Evolutionary conservation across 1,140 invertebrate genomes (phyloP).

Genomic region (Mycetomoellerius zeteki): DNA sequence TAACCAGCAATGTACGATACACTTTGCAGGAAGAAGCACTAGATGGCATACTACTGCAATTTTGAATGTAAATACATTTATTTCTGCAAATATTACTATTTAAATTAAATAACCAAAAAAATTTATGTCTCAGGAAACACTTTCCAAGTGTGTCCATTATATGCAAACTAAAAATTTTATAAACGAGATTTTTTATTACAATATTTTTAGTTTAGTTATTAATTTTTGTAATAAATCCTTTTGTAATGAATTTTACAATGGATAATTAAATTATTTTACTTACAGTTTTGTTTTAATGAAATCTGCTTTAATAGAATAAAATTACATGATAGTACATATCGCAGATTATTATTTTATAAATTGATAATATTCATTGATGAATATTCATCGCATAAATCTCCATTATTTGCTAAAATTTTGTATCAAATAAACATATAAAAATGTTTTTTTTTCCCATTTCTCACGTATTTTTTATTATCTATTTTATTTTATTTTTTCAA

Average conservation of each 20-base stretch:
- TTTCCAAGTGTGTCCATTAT: not conserved
- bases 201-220: not conserved
- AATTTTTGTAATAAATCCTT: not conserved
- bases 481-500: no score
- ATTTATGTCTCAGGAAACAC: not conserved
- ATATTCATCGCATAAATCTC: no score
- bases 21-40: not conserved
- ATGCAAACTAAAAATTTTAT: not conserved
- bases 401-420: no score
- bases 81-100: not conserved
- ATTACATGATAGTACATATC: not conserved
- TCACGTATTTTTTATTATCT: no score
- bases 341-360: no score
- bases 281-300: not conserved
- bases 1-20: not conserved
- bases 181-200: not conserved
- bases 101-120: not conserved
- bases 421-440: no score
- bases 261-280: no score
- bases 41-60: slow-evolving; percentile 8
- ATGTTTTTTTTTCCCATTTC: no score
- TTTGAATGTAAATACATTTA: not conserved
- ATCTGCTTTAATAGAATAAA: not conserved
- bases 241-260: not conserved
- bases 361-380: no score